Base-by-base conservation (phyloP, 1,140 invertebrate genomes). In the Leptinotarsa undecemlineata region DNA sequence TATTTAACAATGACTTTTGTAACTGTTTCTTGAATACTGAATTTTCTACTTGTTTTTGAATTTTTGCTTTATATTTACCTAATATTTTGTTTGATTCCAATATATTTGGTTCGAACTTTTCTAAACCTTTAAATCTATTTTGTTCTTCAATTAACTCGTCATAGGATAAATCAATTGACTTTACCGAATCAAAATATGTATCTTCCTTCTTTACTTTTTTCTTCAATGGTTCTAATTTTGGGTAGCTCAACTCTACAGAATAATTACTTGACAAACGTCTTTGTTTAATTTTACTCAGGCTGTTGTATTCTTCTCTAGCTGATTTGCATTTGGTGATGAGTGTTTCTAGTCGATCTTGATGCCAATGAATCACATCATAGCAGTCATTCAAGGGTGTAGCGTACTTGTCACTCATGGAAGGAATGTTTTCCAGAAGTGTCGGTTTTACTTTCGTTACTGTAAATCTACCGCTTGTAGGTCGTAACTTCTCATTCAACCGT, bases 311-410 rank as follows among this genome's bases (percentile, higher is more conserved):
- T 62, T 80, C 74, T 68, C 79, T 76, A 6, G 77, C 72, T 20
- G 76, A 69, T 68, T 78, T 74, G 67, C 78, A 81, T 64, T 77
- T 76, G 20, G 74, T 75, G 57, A 80, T 68, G 13, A 84, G 48
- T 11, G 47, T 76, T 62, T 85, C 79, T 6, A 85, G 82, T 77
- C 89, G 88, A 68, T 86, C 83, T 75, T 83, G 86, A 77, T 90
- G 86, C 88, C 88, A 90, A 33, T 88, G 85, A 26, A 89, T 84
- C 42, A 87, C 86, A 75, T 86, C 84, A 75, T 82, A 81, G 69
- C 87, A 85, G 68, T 86, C 82, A 20, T 86, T 73, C 66, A 90
- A 77, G 5, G 86, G 85, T 63, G 51, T 51, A 21, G 84, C 15
- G 86, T 84, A 6, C 79, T 48, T 17, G 62, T 70, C 15, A 33